Conservation (phyloP, 1,140 invertebrate genomes). For the Drosophila bifasciata region DNA sequence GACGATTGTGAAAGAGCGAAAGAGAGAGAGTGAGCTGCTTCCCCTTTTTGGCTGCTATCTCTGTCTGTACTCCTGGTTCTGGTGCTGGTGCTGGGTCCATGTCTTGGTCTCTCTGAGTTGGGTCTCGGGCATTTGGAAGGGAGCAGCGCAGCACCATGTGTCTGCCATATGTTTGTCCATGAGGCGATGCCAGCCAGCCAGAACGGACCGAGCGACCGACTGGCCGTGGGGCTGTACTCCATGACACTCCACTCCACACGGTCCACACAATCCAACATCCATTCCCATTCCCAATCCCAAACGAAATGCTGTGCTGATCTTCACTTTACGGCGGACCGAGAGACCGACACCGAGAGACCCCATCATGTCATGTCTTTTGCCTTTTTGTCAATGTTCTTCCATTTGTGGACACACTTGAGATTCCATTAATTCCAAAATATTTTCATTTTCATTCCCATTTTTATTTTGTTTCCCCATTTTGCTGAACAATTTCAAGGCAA, state of each 20-base stretch:
- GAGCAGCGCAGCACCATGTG: constrained; percentile 43
- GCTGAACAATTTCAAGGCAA: constrained; percentile 25
- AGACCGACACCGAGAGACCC: constrained; percentile 19
- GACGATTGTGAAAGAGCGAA: constrained; percentile 2
- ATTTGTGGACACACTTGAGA: constrained; percentile 81
- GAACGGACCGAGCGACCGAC: constrained; percentile 55
- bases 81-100: constrained; percentile 34
- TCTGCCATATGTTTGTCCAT: constrained; percentile 78
- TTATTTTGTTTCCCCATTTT: constrained; percentile 15
- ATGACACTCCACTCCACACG: not conserved
- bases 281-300: not conserved
- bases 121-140: constrained; percentile 38
- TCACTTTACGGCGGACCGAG: too few relatives aligned
- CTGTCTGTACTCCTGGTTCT: constrained; percentile 15
- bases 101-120: constrained; percentile 28
- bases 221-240: constrained; percentile 49
- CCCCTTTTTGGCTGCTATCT: too few relatives aligned
- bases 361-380: not conserved
- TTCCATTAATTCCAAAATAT: constrained; percentile 81
- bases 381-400: constrained; percentile 59
- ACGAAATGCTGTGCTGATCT: not conserved
- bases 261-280: not conserved
- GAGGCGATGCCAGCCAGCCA: constrained; percentile 56
- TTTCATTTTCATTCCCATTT: constrained; percentile 59
- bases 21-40: too few relatives aligned